Percentiles rank a stretch among this genome's conserved stretches.
Evolutionary conservation across 2,113 vertebrate genomes (phyloP).

Genomic region (Notothenia coriiceps): DNA sequence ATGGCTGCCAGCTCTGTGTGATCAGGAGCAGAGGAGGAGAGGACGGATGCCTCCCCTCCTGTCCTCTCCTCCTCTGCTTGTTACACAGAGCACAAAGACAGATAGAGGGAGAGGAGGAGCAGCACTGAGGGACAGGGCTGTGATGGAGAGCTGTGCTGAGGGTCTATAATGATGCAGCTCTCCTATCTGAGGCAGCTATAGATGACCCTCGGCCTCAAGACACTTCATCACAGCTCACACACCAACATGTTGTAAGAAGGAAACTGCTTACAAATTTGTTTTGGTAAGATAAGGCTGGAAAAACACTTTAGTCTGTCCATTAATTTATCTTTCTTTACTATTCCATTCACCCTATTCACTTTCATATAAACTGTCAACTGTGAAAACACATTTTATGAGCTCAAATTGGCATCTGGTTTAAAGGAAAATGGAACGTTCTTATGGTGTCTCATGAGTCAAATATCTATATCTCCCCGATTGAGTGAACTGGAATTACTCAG

Average conservation of each 20-base stretch:
- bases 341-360: background rate
- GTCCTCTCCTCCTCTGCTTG: background rate
- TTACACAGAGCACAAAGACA: constrained; percentile 22
- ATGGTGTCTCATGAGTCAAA: background rate
- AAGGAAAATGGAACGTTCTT: background rate
- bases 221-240: constrained; percentile 24
- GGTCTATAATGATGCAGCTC: constrained; percentile 48
- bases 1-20: constrained; percentile 32
- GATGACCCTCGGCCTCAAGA: constrained; percentile 31
- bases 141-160: constrained; percentile 48
- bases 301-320: background rate
- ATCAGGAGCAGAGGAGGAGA: constrained; percentile 13
- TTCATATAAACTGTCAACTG: background rate
- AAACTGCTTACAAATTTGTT: background rate
- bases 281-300: constrained; percentile 4
- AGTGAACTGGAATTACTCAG: constrained; percentile 44
- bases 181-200: constrained; percentile 44
- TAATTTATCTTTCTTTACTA: background rate
- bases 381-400: background rate
- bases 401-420: background rate
- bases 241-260: background rate
- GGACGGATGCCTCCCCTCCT: constrained; percentile 10
- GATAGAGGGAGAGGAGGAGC: background rate
- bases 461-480: constrained; percentile 26
- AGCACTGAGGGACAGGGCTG: constrained; percentile 11